Evolutionary conservation across 2,888 invertebrate species (phyloP), one percentile per base, ranked within the genome.

Genomic region (Lymantria dispar): DNA sequence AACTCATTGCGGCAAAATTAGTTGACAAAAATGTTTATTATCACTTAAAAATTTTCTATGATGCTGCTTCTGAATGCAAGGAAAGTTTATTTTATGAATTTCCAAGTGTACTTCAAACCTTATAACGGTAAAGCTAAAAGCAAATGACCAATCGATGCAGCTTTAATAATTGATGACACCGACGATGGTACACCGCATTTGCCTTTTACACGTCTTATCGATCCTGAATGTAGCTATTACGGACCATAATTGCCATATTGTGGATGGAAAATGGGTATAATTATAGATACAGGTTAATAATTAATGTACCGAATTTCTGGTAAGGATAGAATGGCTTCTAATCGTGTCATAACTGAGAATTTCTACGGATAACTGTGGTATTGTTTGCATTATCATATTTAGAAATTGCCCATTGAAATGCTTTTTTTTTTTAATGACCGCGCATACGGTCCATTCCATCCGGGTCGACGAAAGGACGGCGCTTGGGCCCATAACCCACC

Each of bases 61-160:
- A 22, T 22, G 3, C 22, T 22, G 22, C 5, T 22, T 5, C 5
- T 22, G 22, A 22, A 22, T 22, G 22, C 5, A 22, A 22, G 5
- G 2, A 3, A 33, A 33, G 33, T 33, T 33, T 33, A 33, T 33
- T 33, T 10, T 10, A 33, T 5, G 30, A 10, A 9, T 43, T 47
- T 43, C 45, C 30, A 31, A 53, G 58, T 84, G 65, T 69, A 55
- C 31, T 68, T 44, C 55, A 44, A 57, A 43, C 73, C 49, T 68
- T 72, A 54, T 50, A 64, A 71, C 62, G 70, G 76, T 74, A 82
- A 76, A 72, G 76, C 52, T 61, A 72, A 77, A 83, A 79, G 80
- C 77, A 84, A 87, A 83, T 81, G 76, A 82, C 82, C 80, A 76
- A 89, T 88, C 88, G 80, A 88, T 88, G 85, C 64, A 58, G 60